These are phyloP conservation scores for Tolmerus cingulatus DNA, from an alignment of 2,888 invertebrate species.

Conservation along the genomic window DNA sequence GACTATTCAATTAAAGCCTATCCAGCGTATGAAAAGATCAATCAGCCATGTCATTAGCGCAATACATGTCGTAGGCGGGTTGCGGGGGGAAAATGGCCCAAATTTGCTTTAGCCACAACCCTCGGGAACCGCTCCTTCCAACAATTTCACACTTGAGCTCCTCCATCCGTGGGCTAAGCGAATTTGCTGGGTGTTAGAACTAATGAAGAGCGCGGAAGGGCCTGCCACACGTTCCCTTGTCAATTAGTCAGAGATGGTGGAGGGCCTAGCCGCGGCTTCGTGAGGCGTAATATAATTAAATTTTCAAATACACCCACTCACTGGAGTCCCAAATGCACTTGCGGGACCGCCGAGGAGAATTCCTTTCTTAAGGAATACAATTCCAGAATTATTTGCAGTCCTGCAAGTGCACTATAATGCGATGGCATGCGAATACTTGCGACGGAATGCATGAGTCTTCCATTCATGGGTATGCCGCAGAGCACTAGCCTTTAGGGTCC, in stretches of 20 bases:
- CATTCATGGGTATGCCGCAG: neutral
- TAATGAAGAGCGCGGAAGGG: neutral
- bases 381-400: conserved; percentile 5
- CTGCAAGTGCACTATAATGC: neutral
- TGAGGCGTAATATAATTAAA: conserved; percentile 21
- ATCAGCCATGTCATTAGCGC: neutral
- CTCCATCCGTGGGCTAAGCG: neutral
- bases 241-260: neutral
- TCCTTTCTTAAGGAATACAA: neutral
- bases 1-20: conserved; percentile 18
- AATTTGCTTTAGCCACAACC: neutral
- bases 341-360: neutral
- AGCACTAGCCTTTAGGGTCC: neutral
- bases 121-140: neutral
- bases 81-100: neutral
- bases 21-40: neutral
- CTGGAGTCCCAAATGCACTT: neutral
- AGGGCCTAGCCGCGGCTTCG: neutral
- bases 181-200: neutral
- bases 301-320: neutral
- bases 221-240: neutral
- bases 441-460: neutral
- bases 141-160: conserved; percentile 28
- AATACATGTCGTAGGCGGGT: neutral
- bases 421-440: neutral